Evolutionary conservation across 1,140 invertebrate species (phyloP), one percentile per base, ranked within the genome.

Genomic region (Drosophila arawakana): DNA sequence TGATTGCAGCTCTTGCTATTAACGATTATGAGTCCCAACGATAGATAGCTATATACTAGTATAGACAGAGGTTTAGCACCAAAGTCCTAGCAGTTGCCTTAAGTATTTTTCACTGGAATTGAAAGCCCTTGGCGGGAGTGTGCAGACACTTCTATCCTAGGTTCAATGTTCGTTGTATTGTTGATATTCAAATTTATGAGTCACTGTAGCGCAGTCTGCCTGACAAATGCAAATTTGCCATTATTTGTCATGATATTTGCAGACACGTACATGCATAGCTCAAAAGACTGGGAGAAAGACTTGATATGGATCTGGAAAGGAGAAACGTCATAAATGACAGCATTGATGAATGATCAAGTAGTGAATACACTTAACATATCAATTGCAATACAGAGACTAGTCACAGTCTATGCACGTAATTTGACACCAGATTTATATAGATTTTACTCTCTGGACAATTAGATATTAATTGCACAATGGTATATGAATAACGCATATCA

Each of bases 111-210:
- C 73, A 34, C 60, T 75, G 46, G 73, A 71, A 75, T 54, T 54
- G 41, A 9, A 39, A 54, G 54, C 43, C 44, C 9, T 41, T 60
- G 35, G 62, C 35, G 25, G 30, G 39, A 30, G 61, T 52, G 60
- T 49, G 13, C 43, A 18, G 7, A 47, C 30, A 68, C 50, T 57
- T 61, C 43, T 61, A 62, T 41, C 10, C 37, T 8, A 41, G 18
- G 83, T 80, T 88, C 80, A 88, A 69, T 88, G 84, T 60, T 50
- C 76, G 37, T n/a, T 68, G 70, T 2, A 4, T 47, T 60, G 50
- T 79, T 80, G 76, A 80, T 88, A 83, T 73, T 78, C 63, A 67
- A 80, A 86, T 86, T 85, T 86, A 86, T 86, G 67, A 73, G 49
- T 73, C 71, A 73, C 57, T 67, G 13, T 34, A 9, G 47, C 54